phyloP scores from a whole-genome alignment of 2,888 invertebrate species.

The Omphaloscelis lunosa region DNA sequence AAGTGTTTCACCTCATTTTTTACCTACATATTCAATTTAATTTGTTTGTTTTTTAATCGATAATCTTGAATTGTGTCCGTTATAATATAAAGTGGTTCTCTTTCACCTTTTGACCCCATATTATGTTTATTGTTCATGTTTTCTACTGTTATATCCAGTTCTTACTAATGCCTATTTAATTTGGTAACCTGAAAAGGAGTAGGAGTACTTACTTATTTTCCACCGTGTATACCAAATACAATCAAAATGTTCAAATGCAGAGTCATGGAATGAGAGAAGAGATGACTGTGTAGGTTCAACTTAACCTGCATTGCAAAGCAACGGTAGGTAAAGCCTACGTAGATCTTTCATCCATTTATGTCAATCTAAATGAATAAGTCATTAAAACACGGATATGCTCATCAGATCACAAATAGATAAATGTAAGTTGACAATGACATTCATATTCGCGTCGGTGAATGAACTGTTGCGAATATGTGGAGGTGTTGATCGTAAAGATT shows the following conservation, averaged over 20 bases:
- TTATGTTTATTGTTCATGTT: slow-evolving; percentile 24
- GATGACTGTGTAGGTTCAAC: not conserved
- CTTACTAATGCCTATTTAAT: not conserved
- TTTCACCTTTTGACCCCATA: slow-evolving; percentile 8
- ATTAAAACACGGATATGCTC: slow-evolving; percentile 68
- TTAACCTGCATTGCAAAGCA: slow-evolving; percentile 17
- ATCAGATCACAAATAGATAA: slow-evolving; percentile 77
- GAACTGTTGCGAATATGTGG: slow-evolving; percentile 87
- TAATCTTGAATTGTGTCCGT: slow-evolving; percentile 20
- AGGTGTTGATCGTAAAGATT: slow-evolving; percentile 88
- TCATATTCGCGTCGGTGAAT: slow-evolving; percentile 84
- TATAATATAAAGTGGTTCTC: slow-evolving; percentile 16
- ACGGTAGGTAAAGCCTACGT: slow-evolving; percentile 41
- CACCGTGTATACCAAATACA: not conserved
- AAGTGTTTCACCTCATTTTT: slow-evolving; percentile 26
- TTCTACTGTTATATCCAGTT: slow-evolving; percentile 3
- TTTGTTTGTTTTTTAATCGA: slow-evolving; percentile 17
- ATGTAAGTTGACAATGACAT: slow-evolving; percentile 82
- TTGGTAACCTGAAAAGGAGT: not conserved
- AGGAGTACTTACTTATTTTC: not conserved
- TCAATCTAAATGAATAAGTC: slow-evolving; percentile 58
- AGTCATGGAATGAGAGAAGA: not conserved
- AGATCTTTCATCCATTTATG: slow-evolving; percentile 34
- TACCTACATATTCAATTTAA: not conserved
- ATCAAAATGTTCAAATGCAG: not conserved